A percentile compares a stretch with the other conserved stretches of the same genome.
Evolutionary conservation across 2,113 vertebrate species (phyloP).

Genomic region (Pachyramphus minor): DNA sequence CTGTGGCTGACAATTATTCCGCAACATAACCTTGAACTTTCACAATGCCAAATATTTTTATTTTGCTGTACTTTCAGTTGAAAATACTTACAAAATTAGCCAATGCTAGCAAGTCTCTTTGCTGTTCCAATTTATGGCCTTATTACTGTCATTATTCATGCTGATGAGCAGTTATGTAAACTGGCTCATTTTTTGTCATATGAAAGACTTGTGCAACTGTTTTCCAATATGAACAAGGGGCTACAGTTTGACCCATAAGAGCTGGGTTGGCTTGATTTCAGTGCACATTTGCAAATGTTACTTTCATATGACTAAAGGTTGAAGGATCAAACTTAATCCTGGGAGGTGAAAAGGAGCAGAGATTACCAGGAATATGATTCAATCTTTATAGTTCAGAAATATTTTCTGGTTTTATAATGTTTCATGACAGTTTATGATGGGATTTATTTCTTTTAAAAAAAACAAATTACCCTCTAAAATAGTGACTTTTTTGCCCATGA

Average conservation of each 20-base stretch:
- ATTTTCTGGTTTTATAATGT: not conserved
- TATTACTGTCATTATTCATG: not conserved
- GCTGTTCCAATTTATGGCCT: not conserved
- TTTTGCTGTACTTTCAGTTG: not conserved
- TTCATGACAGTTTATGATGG: not conserved
- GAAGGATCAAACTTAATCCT: not conserved
- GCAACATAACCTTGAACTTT: not conserved
- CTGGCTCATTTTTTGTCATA: not conserved
- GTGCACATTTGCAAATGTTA: not conserved
- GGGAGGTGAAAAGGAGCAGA: not conserved
- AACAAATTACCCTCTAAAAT: not conserved
- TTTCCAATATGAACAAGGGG: not conserved
- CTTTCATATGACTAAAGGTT: not conserved
- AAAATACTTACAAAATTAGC: not conserved
- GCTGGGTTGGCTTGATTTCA: not conserved
- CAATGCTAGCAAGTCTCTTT: not conserved
- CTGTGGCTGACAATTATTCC: not conserved
- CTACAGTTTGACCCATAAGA: not conserved
- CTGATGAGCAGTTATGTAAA: slow-evolving; percentile 11
- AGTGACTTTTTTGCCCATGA: not conserved
- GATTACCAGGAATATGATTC: not conserved
- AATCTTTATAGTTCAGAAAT: not conserved
- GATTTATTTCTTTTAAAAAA: not conserved
- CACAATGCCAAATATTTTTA: not conserved
- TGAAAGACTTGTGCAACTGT: not conserved